A percentile compares a stretch with the other conserved stretches of the same genome.
These are phyloP conservation scores for Bradypodion pumilum DNA, from an alignment of 2,797 vertebrate species.

Conservation along the genomic window DNA sequence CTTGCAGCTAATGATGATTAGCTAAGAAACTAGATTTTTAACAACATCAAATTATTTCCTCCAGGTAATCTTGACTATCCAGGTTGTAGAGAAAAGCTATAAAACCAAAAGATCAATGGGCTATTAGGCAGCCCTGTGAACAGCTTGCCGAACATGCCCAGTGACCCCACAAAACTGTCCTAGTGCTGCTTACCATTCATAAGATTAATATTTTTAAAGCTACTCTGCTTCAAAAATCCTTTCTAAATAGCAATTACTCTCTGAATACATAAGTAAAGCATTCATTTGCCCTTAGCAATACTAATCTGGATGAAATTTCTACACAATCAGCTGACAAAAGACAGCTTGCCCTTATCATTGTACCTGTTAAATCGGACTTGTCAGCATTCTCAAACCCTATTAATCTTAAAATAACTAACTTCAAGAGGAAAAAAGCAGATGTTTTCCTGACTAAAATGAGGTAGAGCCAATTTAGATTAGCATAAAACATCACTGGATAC, in stretches of 20 bases:
- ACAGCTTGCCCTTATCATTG: neutral
- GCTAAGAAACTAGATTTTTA: slow-evolving; percentile 35
- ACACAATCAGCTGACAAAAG: slow-evolving; percentile 32
- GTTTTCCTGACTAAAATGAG: neutral
- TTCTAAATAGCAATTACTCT: slow-evolving; percentile 55
- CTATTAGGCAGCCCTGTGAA: slow-evolving; percentile 61
- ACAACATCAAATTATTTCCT: slow-evolving; percentile 62
- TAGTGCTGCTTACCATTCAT: neutral
- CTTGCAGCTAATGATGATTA: slow-evolving; percentile 15
- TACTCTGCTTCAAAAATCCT: slow-evolving; percentile 58
- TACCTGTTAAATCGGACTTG: slow-evolving; percentile 29
- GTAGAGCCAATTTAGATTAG: neutral
- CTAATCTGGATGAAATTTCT: slow-evolving; percentile 60
- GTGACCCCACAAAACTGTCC: slow-evolving; percentile 59
- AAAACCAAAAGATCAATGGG: slow-evolving; percentile 60
- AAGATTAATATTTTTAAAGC: slow-evolving; percentile 65
- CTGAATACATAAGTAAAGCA: slow-evolving; percentile 60
- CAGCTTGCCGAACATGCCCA: slow-evolving; percentile 56
- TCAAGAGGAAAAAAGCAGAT: neutral
- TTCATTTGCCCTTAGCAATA: slow-evolving; percentile 44
- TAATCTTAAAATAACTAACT: neutral
- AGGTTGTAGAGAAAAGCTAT: slow-evolving; percentile 37
- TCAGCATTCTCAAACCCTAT: neutral
- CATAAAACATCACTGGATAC: neutral
- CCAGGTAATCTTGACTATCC: slow-evolving; percentile 49